phyloP scores from a whole-genome alignment of 2,888 invertebrate genomes.

The Platerodrilus igneus region DNA sequence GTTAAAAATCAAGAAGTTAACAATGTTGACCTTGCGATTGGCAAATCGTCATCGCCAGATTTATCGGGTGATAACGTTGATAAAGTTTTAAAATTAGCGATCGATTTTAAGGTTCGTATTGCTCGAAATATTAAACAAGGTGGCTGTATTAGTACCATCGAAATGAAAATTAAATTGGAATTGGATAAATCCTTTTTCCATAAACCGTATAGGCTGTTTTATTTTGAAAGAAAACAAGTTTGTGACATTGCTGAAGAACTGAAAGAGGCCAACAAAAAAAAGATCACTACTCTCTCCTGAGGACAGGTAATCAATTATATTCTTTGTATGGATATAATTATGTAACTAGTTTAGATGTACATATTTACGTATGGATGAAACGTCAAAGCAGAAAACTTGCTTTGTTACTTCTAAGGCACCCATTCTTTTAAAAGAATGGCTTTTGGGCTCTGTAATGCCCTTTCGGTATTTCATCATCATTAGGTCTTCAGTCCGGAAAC shows the following conservation, averaged over 20 bases:
- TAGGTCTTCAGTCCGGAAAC: too few species aligned
- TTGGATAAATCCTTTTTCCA: constrained; percentile 27
- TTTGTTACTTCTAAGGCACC: constrained; percentile 32
- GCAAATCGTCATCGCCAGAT: constrained; percentile 6
- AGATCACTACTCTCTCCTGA: constrained; percentile 35
- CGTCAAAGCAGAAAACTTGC: constrained; percentile 32
- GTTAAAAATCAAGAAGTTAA: constrained; percentile 7
- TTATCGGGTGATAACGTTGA: constrained; percentile 1
- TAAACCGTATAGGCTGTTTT: constrained; percentile 31
- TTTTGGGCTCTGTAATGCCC: constrained; percentile 38
- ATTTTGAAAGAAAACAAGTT: constrained; percentile 24
- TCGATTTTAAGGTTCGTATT: constrained; percentile 16
- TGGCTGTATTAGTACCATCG: constrained; percentile 16
- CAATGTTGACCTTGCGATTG: neutral
- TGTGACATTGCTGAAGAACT: constrained; percentile 24
- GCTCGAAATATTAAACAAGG: constrained; percentile 20
- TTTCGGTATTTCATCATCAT: too few species aligned
- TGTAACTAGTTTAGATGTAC: constrained; percentile 35
- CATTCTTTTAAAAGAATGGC: constrained; percentile 36
- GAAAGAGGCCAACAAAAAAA: too few species aligned
- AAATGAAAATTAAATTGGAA: constrained; percentile 30
- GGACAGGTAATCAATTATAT: constrained; percentile 34
- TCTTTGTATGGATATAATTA: constrained; percentile 25
- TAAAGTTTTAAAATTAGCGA: constrained; percentile 3
- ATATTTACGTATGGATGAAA: constrained; percentile 28